These are phyloP conservation scores for Amblyopsis rosae DNA, from an alignment of 2,113 vertebrate genomes.

Conservation along the genomic window DNA sequence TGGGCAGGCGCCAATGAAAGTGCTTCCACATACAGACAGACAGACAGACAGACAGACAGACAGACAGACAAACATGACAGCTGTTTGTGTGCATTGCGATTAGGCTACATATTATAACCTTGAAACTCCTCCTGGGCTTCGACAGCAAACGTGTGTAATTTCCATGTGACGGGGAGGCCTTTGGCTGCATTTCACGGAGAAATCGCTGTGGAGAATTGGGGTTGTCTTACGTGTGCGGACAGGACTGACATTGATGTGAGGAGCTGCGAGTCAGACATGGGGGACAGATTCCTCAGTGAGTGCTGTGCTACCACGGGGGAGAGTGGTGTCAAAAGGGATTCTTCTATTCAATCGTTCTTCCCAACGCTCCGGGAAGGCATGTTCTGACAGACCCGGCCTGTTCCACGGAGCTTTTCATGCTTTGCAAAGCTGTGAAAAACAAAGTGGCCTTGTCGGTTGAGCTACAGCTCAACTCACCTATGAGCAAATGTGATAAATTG, in stretches of 20 bases:
- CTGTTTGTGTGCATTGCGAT: neutral
- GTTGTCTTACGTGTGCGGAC: conserved; percentile 46
- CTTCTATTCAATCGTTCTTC: conserved; percentile 18
- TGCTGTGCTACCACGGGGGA: neutral
- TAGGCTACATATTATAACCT: conserved; percentile 19
- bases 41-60: no score
- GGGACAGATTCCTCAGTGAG: conserved; percentile 7
- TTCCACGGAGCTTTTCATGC: neutral
- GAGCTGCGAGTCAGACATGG: neutral
- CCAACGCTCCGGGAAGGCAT: conserved; percentile 19
- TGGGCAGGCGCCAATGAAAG: neutral
- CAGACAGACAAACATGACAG: neutral
- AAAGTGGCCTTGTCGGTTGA: neutral
- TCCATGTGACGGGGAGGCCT: conserved; percentile 16
- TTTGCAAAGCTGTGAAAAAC: conserved; percentile 4
- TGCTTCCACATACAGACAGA: neutral
- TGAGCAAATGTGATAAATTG: no score
- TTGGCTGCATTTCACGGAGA: conserved; percentile 27
- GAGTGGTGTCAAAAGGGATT: conserved; percentile 14
- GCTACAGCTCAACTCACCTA: no score
- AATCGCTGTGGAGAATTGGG: conserved; percentile 26
- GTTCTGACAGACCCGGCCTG: conserved; percentile 47
- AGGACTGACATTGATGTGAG: conserved; percentile 28
- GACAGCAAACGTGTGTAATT: conserved; percentile 21
- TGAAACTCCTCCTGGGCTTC: conserved; percentile 36